phyloP scores from a whole-genome alignment of 2,888 invertebrate species.

The Diaprepes abbreviatus region DNA sequence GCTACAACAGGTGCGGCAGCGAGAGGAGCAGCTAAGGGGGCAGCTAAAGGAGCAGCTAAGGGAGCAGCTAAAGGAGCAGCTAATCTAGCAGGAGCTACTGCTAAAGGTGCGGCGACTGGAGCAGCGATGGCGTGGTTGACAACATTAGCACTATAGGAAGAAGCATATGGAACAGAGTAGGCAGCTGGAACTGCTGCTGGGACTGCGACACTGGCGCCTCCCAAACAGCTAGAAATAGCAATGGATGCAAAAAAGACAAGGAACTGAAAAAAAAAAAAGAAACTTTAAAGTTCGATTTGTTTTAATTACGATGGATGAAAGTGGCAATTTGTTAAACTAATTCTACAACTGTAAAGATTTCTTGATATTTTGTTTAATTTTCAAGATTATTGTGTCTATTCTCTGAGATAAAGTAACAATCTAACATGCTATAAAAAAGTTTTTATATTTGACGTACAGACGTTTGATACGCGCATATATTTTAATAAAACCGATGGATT shows the following conservation, averaged over 20 bases:
- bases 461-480: too few species aligned
- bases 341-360: too few species aligned
- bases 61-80: constrained; percentile 55
- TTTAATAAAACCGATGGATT: too few species aligned
- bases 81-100: constrained; percentile 60
- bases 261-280: constrained; percentile 52
- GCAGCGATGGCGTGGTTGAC: constrained; percentile 83
- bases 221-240: constrained; percentile 56
- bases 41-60: constrained; percentile 49
- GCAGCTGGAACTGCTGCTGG: constrained; percentile 69
- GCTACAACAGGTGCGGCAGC: constrained; percentile 39
- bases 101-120: constrained; percentile 74
- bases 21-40: constrained; percentile 31
- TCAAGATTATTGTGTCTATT: too few species aligned
- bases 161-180: constrained; percentile 80
- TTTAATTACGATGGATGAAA: too few species aligned
- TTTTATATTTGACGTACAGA: too few species aligned
- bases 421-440: too few species aligned
- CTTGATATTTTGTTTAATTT: too few species aligned
- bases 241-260: constrained; percentile 51
- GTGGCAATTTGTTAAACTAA: too few species aligned
- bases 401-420: too few species aligned
- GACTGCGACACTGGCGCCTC: constrained; percentile 60
- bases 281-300: too few species aligned
- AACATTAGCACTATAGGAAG: constrained; percentile 81